phyloP scores from a whole-genome alignment of 2,888 invertebrate species.

The Phengaris arion region DNA sequence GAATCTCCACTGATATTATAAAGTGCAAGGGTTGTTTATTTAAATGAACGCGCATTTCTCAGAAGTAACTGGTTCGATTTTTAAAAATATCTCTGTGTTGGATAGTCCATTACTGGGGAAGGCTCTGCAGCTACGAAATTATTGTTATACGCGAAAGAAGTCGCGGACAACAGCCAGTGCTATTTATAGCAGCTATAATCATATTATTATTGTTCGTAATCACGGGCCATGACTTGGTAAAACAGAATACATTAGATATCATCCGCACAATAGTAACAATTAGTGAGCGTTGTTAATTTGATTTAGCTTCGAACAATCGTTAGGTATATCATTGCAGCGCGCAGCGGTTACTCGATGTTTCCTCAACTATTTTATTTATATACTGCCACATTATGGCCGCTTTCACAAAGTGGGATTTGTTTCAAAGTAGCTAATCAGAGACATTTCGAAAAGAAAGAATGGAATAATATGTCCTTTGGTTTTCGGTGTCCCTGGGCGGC shows the following conservation, averaged over 20 bases:
- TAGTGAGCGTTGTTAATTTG: background rate
- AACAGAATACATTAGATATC: background rate
- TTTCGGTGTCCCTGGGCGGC: background rate
- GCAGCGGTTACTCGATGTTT: background rate
- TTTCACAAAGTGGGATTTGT: background rate
- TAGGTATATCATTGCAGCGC: background rate
- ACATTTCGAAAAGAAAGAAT: background rate
- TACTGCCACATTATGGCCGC: background rate
- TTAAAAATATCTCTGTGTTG: too few relatives aligned
- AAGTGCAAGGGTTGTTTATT: too few relatives aligned
- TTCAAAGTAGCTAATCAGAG: background rate
- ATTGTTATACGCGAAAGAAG: too few relatives aligned
- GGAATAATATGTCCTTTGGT: background rate
- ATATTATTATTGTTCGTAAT: too few relatives aligned
- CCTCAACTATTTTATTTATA: background rate
- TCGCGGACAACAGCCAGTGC: too few relatives aligned
- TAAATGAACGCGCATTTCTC: too few relatives aligned
- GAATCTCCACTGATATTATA: too few relatives aligned
- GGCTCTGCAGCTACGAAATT: too few relatives aligned
- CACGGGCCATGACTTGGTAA: too few relatives aligned
- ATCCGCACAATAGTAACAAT: background rate
- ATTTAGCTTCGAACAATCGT: constrained; percentile 5
- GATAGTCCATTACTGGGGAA: too few relatives aligned
- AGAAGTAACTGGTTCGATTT: too few relatives aligned
- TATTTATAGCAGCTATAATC: too few relatives aligned